These are phyloP conservation scores for Peucedramus taeniatus DNA, from an alignment of 2,113 vertebrate species.

Conservation along the genomic window DNA sequence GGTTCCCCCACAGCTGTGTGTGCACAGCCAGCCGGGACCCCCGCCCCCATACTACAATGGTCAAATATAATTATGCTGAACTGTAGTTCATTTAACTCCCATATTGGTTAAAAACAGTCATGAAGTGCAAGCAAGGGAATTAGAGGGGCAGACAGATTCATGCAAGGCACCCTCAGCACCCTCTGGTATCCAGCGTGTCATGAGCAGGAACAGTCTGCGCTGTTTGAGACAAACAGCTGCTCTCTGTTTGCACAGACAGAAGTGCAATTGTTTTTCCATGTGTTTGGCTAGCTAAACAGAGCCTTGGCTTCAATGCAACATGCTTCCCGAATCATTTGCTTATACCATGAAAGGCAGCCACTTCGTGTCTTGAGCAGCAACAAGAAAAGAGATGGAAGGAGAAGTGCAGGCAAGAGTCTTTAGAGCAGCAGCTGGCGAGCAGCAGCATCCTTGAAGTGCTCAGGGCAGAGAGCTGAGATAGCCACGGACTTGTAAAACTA, in stretches of 20 bases:
- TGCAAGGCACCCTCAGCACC: not conserved
- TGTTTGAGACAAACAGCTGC: conserved; percentile 47
- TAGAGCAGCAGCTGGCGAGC: not conserved
- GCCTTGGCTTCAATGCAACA: conserved; percentile 10
- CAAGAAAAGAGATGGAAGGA: not conserved
- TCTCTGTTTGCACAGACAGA: conserved; percentile 43
- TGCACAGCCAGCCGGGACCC: too few species aligned
- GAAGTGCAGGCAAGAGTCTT: not conserved
- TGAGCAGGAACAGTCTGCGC: not conserved
- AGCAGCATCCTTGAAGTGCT: not conserved
- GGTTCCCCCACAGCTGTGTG: too few species aligned
- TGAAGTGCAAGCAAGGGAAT: not conserved
- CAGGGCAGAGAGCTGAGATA: not conserved
- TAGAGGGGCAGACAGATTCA: not conserved
- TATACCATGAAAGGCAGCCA: conserved; percentile 14
- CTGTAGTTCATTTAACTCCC: not conserved
- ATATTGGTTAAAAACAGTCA: not conserved
- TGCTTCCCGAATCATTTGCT: not conserved
- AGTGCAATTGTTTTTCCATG: conserved; percentile 55
- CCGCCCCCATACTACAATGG: too few species aligned
- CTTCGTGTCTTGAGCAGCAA: not conserved
- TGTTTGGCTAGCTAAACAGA: conserved; percentile 35
- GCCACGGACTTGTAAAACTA: not conserved
- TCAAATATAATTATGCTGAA: not conserved
- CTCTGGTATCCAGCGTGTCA: not conserved